Conservation (phyloP, 1,140 invertebrate genomes). For the Camponotus floridanus region DNA sequence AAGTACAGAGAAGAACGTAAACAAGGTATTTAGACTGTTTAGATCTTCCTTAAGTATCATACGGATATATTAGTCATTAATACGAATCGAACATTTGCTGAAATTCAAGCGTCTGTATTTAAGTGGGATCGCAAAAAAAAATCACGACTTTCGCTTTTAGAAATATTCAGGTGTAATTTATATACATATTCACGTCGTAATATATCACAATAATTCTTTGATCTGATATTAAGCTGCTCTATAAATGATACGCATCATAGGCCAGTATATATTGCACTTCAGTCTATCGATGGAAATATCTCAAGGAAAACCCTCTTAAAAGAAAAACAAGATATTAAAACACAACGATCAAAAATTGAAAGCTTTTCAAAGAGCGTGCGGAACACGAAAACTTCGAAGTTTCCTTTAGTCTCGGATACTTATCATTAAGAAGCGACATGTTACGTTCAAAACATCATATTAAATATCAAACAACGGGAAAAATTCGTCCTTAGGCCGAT, state of each 20-base stretch:
- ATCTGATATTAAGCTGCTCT: conserved; percentile 35
- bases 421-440: neutral
- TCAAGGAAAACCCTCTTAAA: neutral
- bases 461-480: neutral
- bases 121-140: neutral
- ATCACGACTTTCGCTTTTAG: neutral
- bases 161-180: conserved; percentile 55
- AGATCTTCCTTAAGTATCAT: neutral
- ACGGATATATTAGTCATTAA: neutral
- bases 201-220: conserved; percentile 54
- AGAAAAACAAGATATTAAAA: neutral
- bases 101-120: neutral
- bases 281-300: conserved; percentile 2
- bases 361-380: neutral
- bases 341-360: neutral
- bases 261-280: conserved; percentile 1
- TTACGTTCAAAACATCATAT: neutral
- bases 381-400: neutral
- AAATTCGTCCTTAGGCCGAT: neutral
- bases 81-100: neutral
- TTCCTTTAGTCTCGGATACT: too few species aligned
- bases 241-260: neutral
- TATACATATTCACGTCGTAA: conserved; percentile 35
- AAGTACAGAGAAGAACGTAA: neutral
- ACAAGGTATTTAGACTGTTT: neutral